A percentile compares a stretch with the other conserved stretches of the same genome.
Evolutionary conservation across 2,797 vertebrate species (phyloP).

Genomic region (Poecilia velifera): DNA sequence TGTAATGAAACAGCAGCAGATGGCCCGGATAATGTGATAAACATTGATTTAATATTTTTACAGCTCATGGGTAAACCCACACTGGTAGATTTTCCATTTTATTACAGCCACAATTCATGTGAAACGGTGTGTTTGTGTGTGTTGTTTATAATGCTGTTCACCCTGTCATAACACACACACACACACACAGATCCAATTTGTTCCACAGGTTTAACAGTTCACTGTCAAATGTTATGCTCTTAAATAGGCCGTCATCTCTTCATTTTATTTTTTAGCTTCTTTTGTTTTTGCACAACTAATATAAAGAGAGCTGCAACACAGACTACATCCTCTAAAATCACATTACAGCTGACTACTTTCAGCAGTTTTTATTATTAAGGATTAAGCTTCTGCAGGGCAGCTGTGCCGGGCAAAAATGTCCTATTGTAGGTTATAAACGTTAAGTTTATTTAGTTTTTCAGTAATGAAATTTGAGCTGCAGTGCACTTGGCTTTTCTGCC

Average conservation of each 20-base stretch:
- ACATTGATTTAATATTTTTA: conserved; percentile 21
- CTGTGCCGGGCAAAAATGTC: not conserved
- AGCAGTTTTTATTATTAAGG: not conserved
- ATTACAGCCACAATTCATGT: conserved; percentile 10
- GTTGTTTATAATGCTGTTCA: conserved; percentile 11
- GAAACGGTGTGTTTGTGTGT: not conserved
- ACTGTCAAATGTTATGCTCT: not conserved
- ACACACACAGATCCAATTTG: conserved; percentile 2
- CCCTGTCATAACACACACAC: conserved; percentile 1
- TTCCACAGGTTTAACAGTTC: not conserved
- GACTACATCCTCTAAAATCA: not conserved
- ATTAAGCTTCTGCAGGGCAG: not conserved
- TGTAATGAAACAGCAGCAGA: conserved; percentile 32
- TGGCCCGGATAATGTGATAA: conserved; percentile 29
- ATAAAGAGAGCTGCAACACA: not conserved
- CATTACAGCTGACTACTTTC: not conserved
- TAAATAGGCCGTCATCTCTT: not conserved
- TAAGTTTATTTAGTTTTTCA: not conserved
- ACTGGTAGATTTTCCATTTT: conserved; percentile 6
- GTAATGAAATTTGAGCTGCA: not conserved
- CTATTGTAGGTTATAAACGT: not conserved
- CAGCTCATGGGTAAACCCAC: conserved; percentile 6
- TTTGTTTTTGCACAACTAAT: not conserved
- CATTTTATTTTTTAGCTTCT: not conserved
- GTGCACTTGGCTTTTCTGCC: not conserved